Conservation (phyloP, 2,888 invertebrate species). For the Coecobrya sp. region DNA sequence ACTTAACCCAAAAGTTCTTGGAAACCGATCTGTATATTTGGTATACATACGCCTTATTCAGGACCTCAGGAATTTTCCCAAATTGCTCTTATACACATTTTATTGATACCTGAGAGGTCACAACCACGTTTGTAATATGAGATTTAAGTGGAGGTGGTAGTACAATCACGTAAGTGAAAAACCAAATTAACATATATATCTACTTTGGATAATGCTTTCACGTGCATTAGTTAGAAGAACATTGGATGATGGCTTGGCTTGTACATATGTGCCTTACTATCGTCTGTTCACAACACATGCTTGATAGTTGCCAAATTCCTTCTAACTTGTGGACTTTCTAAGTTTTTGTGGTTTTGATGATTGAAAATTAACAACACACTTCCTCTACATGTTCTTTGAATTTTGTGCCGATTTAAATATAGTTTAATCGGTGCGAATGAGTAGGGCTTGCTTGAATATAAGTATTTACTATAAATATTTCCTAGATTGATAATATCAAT, state of each 20-base stretch:
- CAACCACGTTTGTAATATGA: not conserved
- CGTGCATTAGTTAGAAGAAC: too few relatives aligned
- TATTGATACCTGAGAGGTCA: not conserved
- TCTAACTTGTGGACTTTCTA: too few relatives aligned
- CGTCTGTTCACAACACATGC: not conserved
- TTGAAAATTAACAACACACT: too few relatives aligned
- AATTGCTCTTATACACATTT: not conserved
- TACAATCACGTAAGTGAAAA: not conserved
- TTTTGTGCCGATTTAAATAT: too few relatives aligned
- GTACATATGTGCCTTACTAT: too few relatives aligned
- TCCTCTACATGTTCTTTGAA: too few relatives aligned
- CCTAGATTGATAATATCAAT: too few relatives aligned
- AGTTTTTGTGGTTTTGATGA: not conserved
- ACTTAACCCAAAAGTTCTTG: not conserved
- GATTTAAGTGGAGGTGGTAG: not conserved
- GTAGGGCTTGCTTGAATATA: too few relatives aligned
- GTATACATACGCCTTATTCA: not conserved
- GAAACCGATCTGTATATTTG: not conserved
- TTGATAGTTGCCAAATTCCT: not conserved
- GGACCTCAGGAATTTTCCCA: not conserved
- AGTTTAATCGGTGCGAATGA: too few relatives aligned
- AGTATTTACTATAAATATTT: too few relatives aligned
- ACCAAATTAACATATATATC: not conserved
- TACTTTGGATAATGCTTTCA: too few relatives aligned
- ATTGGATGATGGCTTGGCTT: too few relatives aligned